Conservation (phyloP, 2,797 vertebrate species). For the Lepilemur ruficaudatus region DNA sequence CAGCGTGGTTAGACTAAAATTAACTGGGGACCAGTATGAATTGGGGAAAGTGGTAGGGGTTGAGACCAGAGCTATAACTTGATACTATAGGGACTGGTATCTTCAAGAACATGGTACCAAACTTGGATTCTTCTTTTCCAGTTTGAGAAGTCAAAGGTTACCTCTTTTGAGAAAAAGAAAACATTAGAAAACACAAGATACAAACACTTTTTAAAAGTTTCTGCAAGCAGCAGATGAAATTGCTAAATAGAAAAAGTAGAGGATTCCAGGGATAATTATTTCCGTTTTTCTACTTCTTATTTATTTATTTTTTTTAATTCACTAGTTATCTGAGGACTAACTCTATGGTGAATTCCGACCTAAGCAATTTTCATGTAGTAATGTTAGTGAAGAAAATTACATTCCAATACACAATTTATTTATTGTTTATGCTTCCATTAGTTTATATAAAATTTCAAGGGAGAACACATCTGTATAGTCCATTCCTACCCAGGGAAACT, state of each 20-base stretch:
- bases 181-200: not conserved
- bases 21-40: not conserved
- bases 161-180: not conserved
- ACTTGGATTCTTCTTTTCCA: not conserved
- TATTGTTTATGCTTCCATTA: conserved; percentile 45
- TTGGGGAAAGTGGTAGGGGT: not conserved
- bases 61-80: not conserved
- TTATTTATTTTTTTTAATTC: not conserved
- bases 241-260: not conserved
- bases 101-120: not conserved
- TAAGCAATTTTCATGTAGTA: conserved; percentile 43
- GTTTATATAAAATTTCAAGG: conserved; percentile 31
- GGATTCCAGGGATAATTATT: not conserved
- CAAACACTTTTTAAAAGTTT: not conserved
- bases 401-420: conserved; percentile 34
- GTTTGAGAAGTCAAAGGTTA: not conserved
- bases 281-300: not conserved
- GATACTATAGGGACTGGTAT: not conserved
- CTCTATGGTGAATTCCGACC: not conserved
- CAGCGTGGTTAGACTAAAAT: not conserved
- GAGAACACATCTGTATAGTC: conserved; percentile 13
- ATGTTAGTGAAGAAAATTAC: conserved; percentile 55
- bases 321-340: conserved; percentile 13
- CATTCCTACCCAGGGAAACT: conserved; percentile 55
- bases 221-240: not conserved